Conservation (phyloP, 2,888 invertebrate genomes). For the Thymelicus acteon region DNA sequence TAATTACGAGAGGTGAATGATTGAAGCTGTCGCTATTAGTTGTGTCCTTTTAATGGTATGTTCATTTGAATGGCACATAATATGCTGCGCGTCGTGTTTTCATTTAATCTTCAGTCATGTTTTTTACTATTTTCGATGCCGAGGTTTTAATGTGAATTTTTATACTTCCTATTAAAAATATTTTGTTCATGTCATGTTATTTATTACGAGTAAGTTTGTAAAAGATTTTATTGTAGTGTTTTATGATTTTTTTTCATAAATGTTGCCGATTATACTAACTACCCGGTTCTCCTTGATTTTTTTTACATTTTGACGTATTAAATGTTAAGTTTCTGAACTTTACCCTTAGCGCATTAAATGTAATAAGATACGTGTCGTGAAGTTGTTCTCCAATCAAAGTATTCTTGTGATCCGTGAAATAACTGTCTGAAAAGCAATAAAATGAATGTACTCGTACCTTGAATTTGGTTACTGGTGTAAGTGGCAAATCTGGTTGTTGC, state of each 20-base stretch:
- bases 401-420: conserved; percentile 41
- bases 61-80: conserved; percentile 14
- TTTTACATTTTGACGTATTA: neutral
- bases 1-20: conserved; percentile 29
- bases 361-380: conserved; percentile 13
- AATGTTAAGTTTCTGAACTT: neutral
- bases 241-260: neutral
- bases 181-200: neutral
- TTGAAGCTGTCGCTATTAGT: conserved; percentile 45
- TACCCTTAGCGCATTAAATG: neutral
- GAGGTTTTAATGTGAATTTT: conserved; percentile 2
- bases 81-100: conserved; percentile 26
- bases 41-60: conserved; percentile 31
- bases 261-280: conserved; percentile 9
- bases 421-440: conserved; percentile 37
- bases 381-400: conserved; percentile 15
- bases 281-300: neutral
- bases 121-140: conserved; percentile 18
- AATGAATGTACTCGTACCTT: conserved; percentile 22
- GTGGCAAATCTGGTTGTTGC: conserved; percentile 17
- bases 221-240: conserved; percentile 7
- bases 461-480: conserved; percentile 21
- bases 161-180: conserved; percentile 7
- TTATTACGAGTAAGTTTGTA: conserved; percentile 14
- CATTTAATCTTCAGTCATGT: conserved; percentile 7